Conservation (phyloP, 30 jellyfish, hydroid and myxozoan species). For the Nemopilema nomurai region DNA sequence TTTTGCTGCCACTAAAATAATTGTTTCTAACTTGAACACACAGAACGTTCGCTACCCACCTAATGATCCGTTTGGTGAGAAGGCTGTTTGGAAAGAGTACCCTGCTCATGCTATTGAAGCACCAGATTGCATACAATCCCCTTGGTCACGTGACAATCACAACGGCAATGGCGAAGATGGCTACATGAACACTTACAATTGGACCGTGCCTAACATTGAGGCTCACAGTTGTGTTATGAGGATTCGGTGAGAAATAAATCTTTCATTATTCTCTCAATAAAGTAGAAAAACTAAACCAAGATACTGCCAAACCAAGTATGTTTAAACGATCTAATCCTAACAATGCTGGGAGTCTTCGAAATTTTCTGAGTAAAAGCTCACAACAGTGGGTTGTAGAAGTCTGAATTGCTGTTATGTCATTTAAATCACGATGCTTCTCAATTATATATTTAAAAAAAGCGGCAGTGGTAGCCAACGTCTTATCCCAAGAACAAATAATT, state of each 20-base stretch:
- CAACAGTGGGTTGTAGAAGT: no score
- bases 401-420: no score
- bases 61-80: slow-evolving; percentile 51
- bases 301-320: not conserved
- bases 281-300: no score
- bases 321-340: no score
- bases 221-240: slow-evolving; percentile 82
- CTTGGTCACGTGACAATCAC: slow-evolving; percentile 98
- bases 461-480: no score
- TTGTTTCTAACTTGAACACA: not conserved
- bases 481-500: no score
- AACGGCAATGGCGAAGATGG: slow-evolving; percentile 91
- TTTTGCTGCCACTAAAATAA: no score
- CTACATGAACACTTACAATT: slow-evolving; percentile 75
- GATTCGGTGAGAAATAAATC: slow-evolving; percentile 41
- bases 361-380: no score
- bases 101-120: slow-evolving; percentile 68
- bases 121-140: slow-evolving; percentile 88
- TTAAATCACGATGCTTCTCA: no score
- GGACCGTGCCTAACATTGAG: slow-evolving; percentile 83
- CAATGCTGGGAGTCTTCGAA: no score
- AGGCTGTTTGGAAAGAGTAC: slow-evolving; percentile 70
- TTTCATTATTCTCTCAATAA: no score
- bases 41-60: slow-evolving; percentile 46
- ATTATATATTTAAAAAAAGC: no score